phyloP scores from a whole-genome alignment of 2,888 invertebrate species.

The Coelinius sp. region DNA sequence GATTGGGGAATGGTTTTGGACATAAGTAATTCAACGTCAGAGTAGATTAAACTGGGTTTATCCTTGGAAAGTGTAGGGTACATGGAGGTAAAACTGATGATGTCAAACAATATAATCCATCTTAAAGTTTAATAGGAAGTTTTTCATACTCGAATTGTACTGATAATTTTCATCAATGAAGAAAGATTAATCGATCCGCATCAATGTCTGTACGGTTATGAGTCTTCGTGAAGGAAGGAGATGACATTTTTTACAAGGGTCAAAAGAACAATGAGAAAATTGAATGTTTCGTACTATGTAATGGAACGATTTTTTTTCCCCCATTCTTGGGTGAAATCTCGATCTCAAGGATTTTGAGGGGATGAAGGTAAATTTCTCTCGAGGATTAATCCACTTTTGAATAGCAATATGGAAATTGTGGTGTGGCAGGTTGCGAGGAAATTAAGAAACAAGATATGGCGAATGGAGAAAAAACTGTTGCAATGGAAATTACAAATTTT shows the following conservation, averaged over 20 bases:
- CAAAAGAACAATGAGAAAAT: neutral
- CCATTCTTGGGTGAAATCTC: neutral
- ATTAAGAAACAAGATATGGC: neutral
- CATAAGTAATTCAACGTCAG: neutral
- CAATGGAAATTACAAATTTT: constrained; percentile 47
- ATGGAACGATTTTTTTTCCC: neutral
- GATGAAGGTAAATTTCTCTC: neutral
- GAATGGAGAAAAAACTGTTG: constrained; percentile 43
- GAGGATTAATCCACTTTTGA: neutral
- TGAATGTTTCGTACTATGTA: neutral
- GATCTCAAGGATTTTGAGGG: neutral
- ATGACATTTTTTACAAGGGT: neutral
- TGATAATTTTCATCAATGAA: constrained; percentile 4
- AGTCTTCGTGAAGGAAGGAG: neutral
- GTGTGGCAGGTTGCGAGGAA: constrained; percentile 26
- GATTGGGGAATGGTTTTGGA: neutral
- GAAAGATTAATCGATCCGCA: constrained; percentile 20
- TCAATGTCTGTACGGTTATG: constrained; percentile 18
- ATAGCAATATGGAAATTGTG: neutral
- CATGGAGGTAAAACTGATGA: neutral
- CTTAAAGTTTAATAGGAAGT: neutral
- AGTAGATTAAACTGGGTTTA: neutral
- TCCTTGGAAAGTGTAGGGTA: neutral
- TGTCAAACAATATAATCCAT: constrained; percentile 1
- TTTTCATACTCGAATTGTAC: constrained; percentile 8